These are phyloP conservation scores for Adelosebastes latens DNA, from an alignment of 2,797 vertebrate species.

Conservation along the genomic window DNA sequence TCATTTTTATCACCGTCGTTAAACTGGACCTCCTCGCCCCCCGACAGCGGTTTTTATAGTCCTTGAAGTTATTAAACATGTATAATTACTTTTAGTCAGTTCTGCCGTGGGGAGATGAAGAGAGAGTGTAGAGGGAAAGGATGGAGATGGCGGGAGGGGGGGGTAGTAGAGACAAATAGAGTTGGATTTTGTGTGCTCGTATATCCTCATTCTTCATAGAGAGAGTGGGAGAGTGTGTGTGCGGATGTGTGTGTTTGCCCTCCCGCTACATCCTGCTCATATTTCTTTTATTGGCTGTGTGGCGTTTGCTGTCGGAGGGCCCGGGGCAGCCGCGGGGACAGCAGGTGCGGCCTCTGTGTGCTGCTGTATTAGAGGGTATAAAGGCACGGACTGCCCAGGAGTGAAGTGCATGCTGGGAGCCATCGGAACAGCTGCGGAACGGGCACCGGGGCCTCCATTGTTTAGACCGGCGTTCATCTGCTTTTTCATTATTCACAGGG, in stretches of 20 bases:
- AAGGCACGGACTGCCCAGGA: constrained; percentile 59
- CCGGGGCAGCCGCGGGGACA: constrained; percentile 53
- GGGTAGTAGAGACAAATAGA: constrained; percentile 66
- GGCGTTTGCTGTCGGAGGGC: constrained; percentile 49
- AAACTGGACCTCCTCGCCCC: constrained; percentile 76
- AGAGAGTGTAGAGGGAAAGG: constrained; percentile 54
- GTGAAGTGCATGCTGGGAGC: constrained; percentile 71
- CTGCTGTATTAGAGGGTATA: constrained; percentile 46
- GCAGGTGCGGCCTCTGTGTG: constrained; percentile 65
- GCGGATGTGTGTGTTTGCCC: constrained; percentile 18
- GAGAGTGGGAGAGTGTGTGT: constrained; percentile 24
- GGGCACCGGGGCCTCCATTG: constrained; percentile 61
- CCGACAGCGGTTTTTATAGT: constrained; percentile 78
- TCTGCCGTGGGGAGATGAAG: constrained; percentile 67
- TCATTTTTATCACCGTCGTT: constrained; percentile 77
- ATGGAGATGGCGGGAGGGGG: constrained; percentile 43
- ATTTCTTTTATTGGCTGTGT: constrained; percentile 74
- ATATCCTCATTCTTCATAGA: constrained; percentile 62
- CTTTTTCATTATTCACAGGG: constrained; percentile 67
- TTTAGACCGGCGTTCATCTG: constrained; percentile 58
- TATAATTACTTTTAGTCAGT: constrained; percentile 81
- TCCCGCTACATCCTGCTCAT: constrained; percentile 66
- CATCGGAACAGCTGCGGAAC: constrained; percentile 65
- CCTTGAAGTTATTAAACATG: constrained; percentile 84
- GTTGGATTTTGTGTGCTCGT: constrained; percentile 70